phyloP scores from a whole-genome alignment of 2,113 vertebrate genomes.

The Leptocoma aspasia region DNA sequence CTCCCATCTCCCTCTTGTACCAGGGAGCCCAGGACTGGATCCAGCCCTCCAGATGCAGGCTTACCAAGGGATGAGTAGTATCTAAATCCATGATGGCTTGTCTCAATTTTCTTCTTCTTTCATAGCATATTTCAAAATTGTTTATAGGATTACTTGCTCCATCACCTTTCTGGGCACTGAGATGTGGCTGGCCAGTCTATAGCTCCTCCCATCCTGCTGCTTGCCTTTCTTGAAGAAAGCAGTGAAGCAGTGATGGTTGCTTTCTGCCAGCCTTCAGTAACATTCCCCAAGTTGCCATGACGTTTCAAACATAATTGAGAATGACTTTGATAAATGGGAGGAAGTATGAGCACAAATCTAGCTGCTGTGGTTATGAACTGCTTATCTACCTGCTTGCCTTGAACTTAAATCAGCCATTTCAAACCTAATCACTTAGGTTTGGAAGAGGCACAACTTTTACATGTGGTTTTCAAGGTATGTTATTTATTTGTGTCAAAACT shows the following conservation, averaged over 20 bases:
- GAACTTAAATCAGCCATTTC: background rate
- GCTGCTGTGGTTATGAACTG: background rate
- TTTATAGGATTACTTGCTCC: background rate
- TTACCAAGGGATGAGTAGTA: background rate
- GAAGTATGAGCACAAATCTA: background rate
- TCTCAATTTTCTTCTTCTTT: background rate
- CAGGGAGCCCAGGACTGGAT: background rate
- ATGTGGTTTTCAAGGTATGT: background rate
- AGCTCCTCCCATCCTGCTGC: background rate
- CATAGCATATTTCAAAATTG: background rate
- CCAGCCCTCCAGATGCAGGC: background rate
- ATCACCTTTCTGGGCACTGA: background rate
- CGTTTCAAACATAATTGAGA: background rate
- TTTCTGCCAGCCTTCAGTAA: background rate
- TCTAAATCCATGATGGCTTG: background rate
- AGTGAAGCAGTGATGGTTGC: background rate
- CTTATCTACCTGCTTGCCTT: background rate
- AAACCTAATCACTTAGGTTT: background rate
- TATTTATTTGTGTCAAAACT: background rate
- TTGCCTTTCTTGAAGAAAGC: background rate
- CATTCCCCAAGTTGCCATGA: background rate
- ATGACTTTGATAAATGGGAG: background rate
- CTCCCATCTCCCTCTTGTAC: background rate
- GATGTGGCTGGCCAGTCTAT: background rate
- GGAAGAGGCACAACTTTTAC: background rate